Evolutionary conservation across 2,888 invertebrate species (phyloP).

Genomic region (Cacoxenus indagator): DNA sequence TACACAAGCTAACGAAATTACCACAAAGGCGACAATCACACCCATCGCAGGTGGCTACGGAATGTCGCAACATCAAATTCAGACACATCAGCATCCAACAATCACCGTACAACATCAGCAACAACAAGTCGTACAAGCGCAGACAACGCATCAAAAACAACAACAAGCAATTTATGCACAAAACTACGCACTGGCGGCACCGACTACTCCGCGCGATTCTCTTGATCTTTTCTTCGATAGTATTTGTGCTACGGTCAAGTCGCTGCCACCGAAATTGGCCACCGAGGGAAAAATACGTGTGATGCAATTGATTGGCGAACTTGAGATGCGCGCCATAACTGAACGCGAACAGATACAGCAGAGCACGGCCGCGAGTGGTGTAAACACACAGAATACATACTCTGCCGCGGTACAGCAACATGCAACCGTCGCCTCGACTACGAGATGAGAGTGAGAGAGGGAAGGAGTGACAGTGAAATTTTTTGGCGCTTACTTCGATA

Average conservation of each 20-base stretch:
- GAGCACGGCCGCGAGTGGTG: constrained; percentile 4
- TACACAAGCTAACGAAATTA: constrained; percentile 45
- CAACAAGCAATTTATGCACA: neutral
- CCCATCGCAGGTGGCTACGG: constrained; percentile 44
- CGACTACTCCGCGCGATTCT: constrained; percentile 43
- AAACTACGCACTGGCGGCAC: constrained; percentile 40
- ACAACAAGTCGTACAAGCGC: neutral
- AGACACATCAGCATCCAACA: neutral
- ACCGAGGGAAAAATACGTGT: constrained; percentile 58
- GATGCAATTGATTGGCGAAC: constrained; percentile 53
- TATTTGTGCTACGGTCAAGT: constrained; percentile 55
- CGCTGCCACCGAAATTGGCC: constrained; percentile 51
- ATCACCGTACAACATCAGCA: constrained; percentile 12
- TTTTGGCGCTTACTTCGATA: neutral
- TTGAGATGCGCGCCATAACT: constrained; percentile 48
- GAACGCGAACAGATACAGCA: constrained; percentile 44
- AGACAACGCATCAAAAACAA: neutral
- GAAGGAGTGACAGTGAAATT: too few relatives aligned
- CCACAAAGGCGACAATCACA: constrained; percentile 56
- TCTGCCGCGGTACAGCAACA: constrained; percentile 41
- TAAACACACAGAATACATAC: neutral
- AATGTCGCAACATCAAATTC: constrained; percentile 8
- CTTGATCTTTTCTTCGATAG: constrained; percentile 56
- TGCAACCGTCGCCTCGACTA: constrained; percentile 56
- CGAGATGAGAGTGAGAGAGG: constrained; percentile 47